Evolutionary conservation across 2,888 invertebrate genomes (phyloP), one percentile per base, ranked within the genome.

Genomic region (Spodoptera picta): DNA sequence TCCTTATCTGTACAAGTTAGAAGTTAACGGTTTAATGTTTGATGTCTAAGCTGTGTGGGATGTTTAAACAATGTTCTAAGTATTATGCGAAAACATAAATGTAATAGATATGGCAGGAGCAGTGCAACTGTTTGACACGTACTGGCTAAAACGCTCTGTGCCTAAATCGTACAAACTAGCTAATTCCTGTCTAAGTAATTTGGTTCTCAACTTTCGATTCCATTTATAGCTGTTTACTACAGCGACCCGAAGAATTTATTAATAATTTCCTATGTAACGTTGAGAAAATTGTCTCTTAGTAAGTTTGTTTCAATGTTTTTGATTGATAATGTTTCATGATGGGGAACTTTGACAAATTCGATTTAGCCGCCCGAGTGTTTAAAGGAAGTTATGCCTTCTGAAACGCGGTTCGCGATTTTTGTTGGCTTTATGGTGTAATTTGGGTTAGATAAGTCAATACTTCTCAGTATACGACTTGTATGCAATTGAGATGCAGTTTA

Each of bases 291-390:
- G 70, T 68, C 65, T 53, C 70, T 62, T 59, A n/a, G 44, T 27
- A 69, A 76, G 63, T 76, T 51, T 68, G 74, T 71, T 75, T 54
- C 70, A 77, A 14, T 67, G 77, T 65, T 77, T 76, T 73, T 75
- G 78, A 77, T 77, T 75, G 75, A 77, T 75, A 75, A 59, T 69
- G 69, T 60, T 75, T 63, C 64, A 31, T 56, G 69, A 60, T 55
- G 62, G 12, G 62, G 65, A 73, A 75, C 69, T 75, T 77, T 67
- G 66, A 52, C 65, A 77, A 77, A 75, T 77, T 77, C 61, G 69
- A 77, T 77, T 77, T 75, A 12, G 41, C 46, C 52, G 52, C 45
- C 48, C 49, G 61, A 76, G 66, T 75, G 60, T 64, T 76, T 75
- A 60, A 56, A 58, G 52, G 24, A 49, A 64, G 66, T 73, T 60